Percentiles rank a stretch among this genome's conserved stretches.
Conservation (phyloP, 2,797 vertebrate genomes). For the Octomys mimax region DNA sequence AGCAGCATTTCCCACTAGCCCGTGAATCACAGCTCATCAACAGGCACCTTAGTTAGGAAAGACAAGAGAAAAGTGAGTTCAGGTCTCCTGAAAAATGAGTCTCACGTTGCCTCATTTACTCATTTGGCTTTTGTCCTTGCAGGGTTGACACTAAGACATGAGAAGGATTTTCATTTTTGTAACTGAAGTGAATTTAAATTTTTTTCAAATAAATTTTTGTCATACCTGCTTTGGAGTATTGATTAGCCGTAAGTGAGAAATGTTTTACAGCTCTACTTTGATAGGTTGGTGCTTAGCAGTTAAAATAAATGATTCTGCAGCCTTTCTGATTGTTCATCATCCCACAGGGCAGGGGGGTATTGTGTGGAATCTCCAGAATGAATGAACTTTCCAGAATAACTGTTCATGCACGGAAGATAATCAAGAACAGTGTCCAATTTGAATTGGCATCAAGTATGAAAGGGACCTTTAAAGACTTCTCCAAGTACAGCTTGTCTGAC, state of each 20-base stretch:
- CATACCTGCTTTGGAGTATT: background rate
- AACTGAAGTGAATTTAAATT: background rate
- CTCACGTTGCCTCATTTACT: background rate
- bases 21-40: background rate
- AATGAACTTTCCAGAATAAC: background rate
- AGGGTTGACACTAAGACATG: background rate
- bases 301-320: background rate
- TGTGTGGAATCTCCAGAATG: background rate
- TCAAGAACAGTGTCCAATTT: background rate
- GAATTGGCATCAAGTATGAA: no score
- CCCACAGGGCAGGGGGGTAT: background rate
- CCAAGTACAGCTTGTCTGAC: no score
- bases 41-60: background rate
- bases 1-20: background rate
- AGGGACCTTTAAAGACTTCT: no score
- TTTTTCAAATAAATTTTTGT: background rate
- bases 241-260: background rate
- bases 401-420: background rate
- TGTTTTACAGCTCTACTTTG: background rate
- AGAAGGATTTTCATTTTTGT: background rate
- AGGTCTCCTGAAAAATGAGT: background rate
- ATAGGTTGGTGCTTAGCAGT: background rate
- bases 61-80: background rate
- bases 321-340: background rate
- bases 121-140: background rate